Base-by-base conservation (phyloP, 2,113 vertebrate species). In the Austrofundulus limnaeus region DNA sequence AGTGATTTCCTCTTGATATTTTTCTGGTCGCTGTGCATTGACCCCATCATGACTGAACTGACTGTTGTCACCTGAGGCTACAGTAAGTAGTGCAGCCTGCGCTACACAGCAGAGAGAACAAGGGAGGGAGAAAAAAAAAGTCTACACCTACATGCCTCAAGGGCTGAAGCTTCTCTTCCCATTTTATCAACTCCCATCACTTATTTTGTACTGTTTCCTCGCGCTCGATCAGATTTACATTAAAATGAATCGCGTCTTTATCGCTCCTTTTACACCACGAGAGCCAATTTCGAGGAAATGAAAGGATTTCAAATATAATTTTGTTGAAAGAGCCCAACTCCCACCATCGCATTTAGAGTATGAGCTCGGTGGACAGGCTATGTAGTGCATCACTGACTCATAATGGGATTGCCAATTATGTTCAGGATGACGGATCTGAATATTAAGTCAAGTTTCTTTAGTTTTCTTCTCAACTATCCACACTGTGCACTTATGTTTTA, bases 131-230 rank as follows among this genome's bases (percentile, higher is more conserved):
- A 78, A 66, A 70, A 61, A 53, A 34, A 53, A 34, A 19, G 61
- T 75, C 76, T 68, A 62, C 77, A 83, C 68, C 53, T 77, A 61
- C 66, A 72, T 49, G 67, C 78, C 81, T 81, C 17, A 12, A 71
- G 66, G 84, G 61, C 67, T 53, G 61, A 84, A 72, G 77, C 77
- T 68, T 75, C 67, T 69, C 79, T 61, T 80, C 81, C 59, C 39
- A 62, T 69, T 72, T 83, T 86, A 88, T 86, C 87, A 71, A 72
- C 82, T 72, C 63, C 67, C 50, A 82, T 88, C 83, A 59, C 55
- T 81, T 78, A 78, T 87, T 77, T 79, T 46, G 37, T 79, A 72
- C 66, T 11, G 51, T 75, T 70, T 70, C 57, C 55, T 25, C 46
- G 13, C 20, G 62, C 54, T 42, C 54, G 11, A 72, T 71, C 66